These are phyloP conservation scores for Drosophila nigrodunni DNA, from an alignment of 1,140 invertebrate genomes.

Conservation along the genomic window DNA sequence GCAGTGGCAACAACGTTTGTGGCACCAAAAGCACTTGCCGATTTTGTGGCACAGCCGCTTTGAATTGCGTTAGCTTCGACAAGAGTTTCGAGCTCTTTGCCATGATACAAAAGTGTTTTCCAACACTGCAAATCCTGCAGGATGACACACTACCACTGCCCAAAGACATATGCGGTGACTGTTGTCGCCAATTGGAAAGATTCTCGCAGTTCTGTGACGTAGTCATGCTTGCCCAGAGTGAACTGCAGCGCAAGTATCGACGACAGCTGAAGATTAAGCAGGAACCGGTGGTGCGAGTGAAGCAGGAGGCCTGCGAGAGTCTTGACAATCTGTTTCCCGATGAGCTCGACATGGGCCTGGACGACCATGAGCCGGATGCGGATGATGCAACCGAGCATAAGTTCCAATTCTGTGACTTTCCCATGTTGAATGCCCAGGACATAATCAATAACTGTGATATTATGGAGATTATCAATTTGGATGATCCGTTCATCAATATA, in stretches of 20 bases:
- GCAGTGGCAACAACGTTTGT: background rate
- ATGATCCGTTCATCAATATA: conserved; percentile 82
- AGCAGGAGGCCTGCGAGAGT: conserved; percentile 77
- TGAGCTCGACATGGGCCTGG: conserved; percentile 73
- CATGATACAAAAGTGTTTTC: conserved; percentile 82
- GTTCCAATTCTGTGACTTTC: conserved; percentile 79
- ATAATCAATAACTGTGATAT: conserved; percentile 84
- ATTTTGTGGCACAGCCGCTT: conserved; percentile 60
- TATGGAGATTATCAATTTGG: conserved; percentile 83
- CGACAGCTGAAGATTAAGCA: conserved; percentile 80
- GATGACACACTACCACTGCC: conserved; percentile 74
- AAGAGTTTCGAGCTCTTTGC: conserved; percentile 77
- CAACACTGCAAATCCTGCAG: conserved; percentile 77
- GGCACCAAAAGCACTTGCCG: conserved; percentile 64
- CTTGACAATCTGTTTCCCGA: conserved; percentile 74
- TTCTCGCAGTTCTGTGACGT: conserved; percentile 76
- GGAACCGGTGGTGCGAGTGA: conserved; percentile 75
- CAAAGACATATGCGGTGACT: conserved; percentile 73
- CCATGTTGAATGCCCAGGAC: conserved; percentile 75
- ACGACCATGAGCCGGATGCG: conserved; percentile 56
- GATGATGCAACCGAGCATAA: conserved; percentile 73
- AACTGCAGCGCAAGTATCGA: conserved; percentile 72
- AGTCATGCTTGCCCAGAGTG: conserved; percentile 75
- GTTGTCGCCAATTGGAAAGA: conserved; percentile 60
- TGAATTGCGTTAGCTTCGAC: conserved; percentile 68